Evolutionary conservation across 2,888 invertebrate genomes (phyloP), one percentile per base, ranked within the genome.

Genomic region (Ectemnius cavifrons): DNA sequence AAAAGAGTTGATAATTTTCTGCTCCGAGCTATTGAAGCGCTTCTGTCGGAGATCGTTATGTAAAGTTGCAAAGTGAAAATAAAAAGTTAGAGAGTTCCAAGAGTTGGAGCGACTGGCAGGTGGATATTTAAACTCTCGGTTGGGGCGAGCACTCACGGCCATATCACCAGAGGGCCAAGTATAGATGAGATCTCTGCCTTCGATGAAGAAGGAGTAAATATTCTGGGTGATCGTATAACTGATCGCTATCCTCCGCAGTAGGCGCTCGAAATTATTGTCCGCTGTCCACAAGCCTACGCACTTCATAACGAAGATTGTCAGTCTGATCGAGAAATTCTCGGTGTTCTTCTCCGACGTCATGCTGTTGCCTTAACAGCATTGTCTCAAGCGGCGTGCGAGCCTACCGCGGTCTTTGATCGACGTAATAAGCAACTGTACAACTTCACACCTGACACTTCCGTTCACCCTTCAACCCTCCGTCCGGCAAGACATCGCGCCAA

Each of bases 221-320:
- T 80, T 23, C 0, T 72, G 63, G n/a, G 23, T 2, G 6, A 85
- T 16, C 0, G 85, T 80, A 6, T 83, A 85, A 45, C n/a, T 16
- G 0, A 81, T 28, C 0, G 81, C 80, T 1, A 69, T 1, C 0
- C 66, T 63, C 46, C 81, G 75, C 1, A 71, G 5, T 0, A 61
- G 61, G 70, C 78, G 59, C 23, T 84, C 80, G 2, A 18, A 52
- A 5, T 56, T 8, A 8, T 68, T 74, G 0, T 67, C 61, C 4
- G 81, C 74, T 13, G 71, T 14, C 86, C 86, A 86, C 49, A 84
- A 82, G 0, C 86, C 86, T 1, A 78, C 77, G 5, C 77, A 60
- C 56, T 76, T 86, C 85, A 86, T 77, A 18, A 75, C 80, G 14
- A 83, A 79, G 13, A 76, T 65, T 11, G 81, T 84, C 4, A 81